Evolutionary conservation across 1,140 invertebrate genomes (phyloP), one percentile per base, ranked within the genome.

Genomic region (Pteromalus puparum): DNA sequence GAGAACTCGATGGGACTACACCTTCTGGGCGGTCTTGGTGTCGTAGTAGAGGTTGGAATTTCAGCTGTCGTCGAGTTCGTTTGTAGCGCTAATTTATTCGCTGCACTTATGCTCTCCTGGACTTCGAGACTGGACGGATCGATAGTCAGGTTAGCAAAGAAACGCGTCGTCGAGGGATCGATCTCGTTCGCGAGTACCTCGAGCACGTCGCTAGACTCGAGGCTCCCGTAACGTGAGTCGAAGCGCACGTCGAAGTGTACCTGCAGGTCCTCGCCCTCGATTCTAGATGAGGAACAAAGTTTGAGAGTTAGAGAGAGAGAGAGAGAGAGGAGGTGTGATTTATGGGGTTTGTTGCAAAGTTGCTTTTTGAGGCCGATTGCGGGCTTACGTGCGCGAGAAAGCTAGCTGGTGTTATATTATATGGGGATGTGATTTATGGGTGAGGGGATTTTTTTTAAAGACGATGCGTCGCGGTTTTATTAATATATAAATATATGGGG

Each of bases 231-330:
- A 2, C 93, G 91, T 9, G 95, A 95, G 90, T 96, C 95, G 73
- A 97, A 95, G 82, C 94, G 94, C 15, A 97, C 89, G 81, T 96
- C 96, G 83, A 97, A 97, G 88, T 97, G 96, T 0, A 97, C 95
- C 42, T 96, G 93, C 73, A 97, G 90, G 84, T 96, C 94, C 78
- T 95, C 94, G 15, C 94, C 94, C 86, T 96, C 95, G 38, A 93
- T 93, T 15, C 96, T 96, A 90, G 42, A 92, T 61, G 53, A 61
- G 53, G 53, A 61, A 61, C 18, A 61, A 61, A 61, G 18, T 61
- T 61, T 61, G 21, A 61, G 53, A 21, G 53, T 61, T 61, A n/a
- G 53, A 21, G 53, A 53, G 53, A 61, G 48, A 15, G 48, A 18
- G 48, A 18, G 48, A n/a, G 53, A n/a, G 53, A 0, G 53, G 18